Base-by-base conservation (phyloP, 2,113 vertebrate genomes). In the cat (Felis catus) region DNA sequence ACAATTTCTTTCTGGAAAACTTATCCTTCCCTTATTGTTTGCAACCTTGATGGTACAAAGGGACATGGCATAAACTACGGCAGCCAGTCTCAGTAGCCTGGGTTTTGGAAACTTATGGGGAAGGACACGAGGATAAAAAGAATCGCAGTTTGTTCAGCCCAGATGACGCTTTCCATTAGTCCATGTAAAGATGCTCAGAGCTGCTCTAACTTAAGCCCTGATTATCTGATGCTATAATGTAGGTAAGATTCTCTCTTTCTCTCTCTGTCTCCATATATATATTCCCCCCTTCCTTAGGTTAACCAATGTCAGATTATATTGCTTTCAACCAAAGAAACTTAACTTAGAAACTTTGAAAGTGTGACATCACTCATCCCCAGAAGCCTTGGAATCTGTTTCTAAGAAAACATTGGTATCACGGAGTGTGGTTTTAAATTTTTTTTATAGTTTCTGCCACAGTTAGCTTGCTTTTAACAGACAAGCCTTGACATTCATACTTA, bases 371-470 rank as follows among this genome's bases (percentile, higher is more conserved):
- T 93, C 11, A 61, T 83, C 79, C 51, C 45, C 21, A 63, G 33
- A 94, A 94, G 53, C 65, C 39, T 88, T 83, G 18, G 18, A 66
- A 76, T 83, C n/a, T 48, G 31, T 93, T 93, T 89, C 68, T 78
- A 89, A 70, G 58, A 82, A 65, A 95, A 84, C 5, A 16, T 76
- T 53, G 21, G 36, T 81, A 65, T 66, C 55, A 65, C 53, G 78
- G 7, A 33, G 61, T 70, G 25, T 61, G 11, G 70, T 51, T 33
- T 73, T 31, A 73, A 71, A 9, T 48, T 82, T 8, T 31, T 8
- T 89, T 88, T 53, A 23, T 39, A 25, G 23, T 71, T 81, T 88
- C 65, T 80, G 31, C 55, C 51, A 89, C 27, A 78, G 12, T 61
- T 94, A 81, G 16, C 51, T 81, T 80, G 65, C 36, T 36, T 41